Evolutionary conservation across 2,888 invertebrate species (phyloP), one percentile per base, ranked within the genome.

Genomic region (Drosophila hamatofila): DNA sequence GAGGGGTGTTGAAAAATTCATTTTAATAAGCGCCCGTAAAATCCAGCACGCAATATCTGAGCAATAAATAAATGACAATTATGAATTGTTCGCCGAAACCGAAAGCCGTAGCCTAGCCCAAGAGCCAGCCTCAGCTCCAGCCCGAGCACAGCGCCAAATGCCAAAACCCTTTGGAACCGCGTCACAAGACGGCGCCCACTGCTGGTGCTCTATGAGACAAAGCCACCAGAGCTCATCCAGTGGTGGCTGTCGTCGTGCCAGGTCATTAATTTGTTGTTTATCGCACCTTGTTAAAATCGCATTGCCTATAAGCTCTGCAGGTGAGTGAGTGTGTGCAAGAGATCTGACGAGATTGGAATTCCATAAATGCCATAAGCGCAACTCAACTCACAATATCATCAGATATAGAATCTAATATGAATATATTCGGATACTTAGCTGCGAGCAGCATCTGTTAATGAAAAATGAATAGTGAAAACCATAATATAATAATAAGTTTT

Each of bases 41-140:
- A 92, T 88, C 86, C 81, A 74, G 63, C 75, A 58, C 67, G 83
- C 85, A 77, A 81, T 84, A 87, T 87, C 89, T 87, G 75, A 81
- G 91, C 90, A 89, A 92, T 92, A 92, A 92, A 92, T 92, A 91
- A 90, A 89, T 91, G 91, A 91, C 91, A 92, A 92, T 92, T 92
- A 92, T 92, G 91, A 92, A 92, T 92, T 91, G 91, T 90, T 88
- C 84, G 59, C 51, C 67, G 61, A 62, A 55, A 63, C 52, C 66
- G 56, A 37, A 14, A 46, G 30, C 18, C 56, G 46, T 37, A 33
- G 41, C 16, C 16, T 16, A 33, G 6, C 27, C n/a, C 27, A 11
- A 33, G 33, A 25, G 12, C 14, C 18, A 33, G 11, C 1, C 25
- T 14, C 16, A n/a, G 12, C 6, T n/a, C 4, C 30, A 16, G 12